Evolutionary conservation across 1,140 invertebrate genomes (phyloP).

Genomic region (Drosophila seguyi): DNA sequence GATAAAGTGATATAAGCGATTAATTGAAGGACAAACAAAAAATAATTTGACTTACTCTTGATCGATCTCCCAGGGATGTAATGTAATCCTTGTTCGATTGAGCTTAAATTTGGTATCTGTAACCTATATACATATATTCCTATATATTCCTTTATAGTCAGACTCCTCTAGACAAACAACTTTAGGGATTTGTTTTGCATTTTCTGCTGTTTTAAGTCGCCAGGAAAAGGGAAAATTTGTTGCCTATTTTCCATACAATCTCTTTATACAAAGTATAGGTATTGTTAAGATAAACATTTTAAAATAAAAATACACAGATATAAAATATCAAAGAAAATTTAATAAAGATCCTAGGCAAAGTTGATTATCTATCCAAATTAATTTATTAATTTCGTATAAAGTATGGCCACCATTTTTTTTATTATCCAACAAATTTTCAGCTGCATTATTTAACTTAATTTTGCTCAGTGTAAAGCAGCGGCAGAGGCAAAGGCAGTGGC

Average conservation of each 20-base stretch:
- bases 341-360: background rate
- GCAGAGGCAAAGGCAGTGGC: conserved; percentile 14
- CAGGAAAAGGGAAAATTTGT: background rate
- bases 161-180: no score
- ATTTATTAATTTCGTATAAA: background rate
- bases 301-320: background rate
- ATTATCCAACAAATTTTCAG: background rate
- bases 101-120: background rate
- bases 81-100: no score
- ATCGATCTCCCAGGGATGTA: no score
- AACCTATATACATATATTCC: no score
- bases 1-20: no score
- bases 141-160: background rate
- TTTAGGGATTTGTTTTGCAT: background rate
- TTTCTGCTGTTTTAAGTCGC: conserved; percentile 1
- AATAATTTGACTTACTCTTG: no score
- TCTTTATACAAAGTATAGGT: background rate
- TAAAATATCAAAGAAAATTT: background rate
- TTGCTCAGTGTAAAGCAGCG: background rate
- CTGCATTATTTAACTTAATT: background rate
- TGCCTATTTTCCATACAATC: background rate
- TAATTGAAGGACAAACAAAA: no score
- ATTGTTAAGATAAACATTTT: background rate
- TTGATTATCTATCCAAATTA: background rate
- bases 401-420: background rate